These are phyloP conservation scores for Drosophila athabasca DNA, from an alignment of 1,140 invertebrate species.

Conservation along the genomic window DNA sequence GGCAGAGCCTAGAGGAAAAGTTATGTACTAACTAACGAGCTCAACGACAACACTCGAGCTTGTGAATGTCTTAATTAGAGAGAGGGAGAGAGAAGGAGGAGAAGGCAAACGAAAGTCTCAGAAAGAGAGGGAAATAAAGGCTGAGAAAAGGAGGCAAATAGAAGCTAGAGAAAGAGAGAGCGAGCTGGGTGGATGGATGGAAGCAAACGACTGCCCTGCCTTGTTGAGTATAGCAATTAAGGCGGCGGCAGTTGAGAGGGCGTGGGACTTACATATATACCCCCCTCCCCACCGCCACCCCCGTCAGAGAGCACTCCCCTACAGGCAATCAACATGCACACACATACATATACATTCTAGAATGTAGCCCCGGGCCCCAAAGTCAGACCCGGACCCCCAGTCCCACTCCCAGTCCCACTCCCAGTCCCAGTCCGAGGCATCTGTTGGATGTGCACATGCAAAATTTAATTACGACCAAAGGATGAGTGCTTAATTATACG, in stretches of 20 bases:
- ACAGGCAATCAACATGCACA: conserved; percentile 21
- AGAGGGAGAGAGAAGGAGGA: conserved; percentile 9
- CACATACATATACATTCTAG: neutral
- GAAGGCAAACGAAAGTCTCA: neutral
- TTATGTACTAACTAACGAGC: conserved; percentile 82
- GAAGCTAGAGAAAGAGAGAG: neutral
- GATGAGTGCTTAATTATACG: conserved; percentile 84
- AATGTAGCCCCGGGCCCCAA: conserved; percentile 33
- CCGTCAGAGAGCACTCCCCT: conserved; percentile 9
- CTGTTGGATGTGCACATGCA: conserved; percentile 83
- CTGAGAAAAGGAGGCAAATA: neutral
- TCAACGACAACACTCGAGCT: conserved; percentile 80
- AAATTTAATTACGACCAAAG: conserved; percentile 84
- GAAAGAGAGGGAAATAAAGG: no score
- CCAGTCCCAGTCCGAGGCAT: conserved; percentile 22
- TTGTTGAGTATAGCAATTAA: conserved; percentile 74
- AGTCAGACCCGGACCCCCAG: conserved; percentile 2
- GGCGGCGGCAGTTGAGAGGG: conserved; percentile 53
- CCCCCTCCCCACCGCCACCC: neutral
- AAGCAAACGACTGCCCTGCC: neutral
- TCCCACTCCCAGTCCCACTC: neutral
- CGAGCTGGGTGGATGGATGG: neutral
- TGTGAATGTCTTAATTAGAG: conserved; percentile 78
- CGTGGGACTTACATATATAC: conserved; percentile 19
- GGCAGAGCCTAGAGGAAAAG: conserved; percentile 67